Evolutionary conservation across 2,797 vertebrate species (phyloP).

Genomic region (Bovichtus variegatus): DNA sequence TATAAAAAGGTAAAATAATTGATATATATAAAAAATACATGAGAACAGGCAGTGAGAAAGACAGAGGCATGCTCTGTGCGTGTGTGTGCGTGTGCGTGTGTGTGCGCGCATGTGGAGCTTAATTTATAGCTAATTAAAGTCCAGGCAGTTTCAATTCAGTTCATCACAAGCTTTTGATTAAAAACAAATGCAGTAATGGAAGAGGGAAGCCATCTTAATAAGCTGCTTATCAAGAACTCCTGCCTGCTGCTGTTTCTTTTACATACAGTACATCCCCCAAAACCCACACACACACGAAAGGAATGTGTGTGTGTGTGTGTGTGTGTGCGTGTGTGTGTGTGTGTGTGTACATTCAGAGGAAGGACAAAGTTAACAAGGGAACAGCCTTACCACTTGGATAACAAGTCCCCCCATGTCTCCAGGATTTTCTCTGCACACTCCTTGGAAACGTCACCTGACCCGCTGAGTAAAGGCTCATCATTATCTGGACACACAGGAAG

Average conservation of each 20-base stretch:
- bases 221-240: conserved; percentile 66
- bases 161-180: conserved; percentile 79
- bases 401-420: conserved; percentile 98
- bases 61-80: neutral
- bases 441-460: conserved; percentile 98
- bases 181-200: conserved; percentile 73
- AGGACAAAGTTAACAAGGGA: conserved; percentile 11
- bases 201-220: conserved; percentile 73
- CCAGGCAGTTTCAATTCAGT: conserved; percentile 66
- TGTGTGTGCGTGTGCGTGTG: neutral
- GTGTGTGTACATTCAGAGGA: neutral
- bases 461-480: conserved; percentile 96
- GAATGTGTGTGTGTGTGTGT: neutral
- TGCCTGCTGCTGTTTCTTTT: conserved; percentile 34
- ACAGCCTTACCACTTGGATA: conserved; percentile 94
- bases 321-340: neutral
- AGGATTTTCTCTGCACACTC: conserved; percentile 99
- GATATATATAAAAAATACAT: neutral
- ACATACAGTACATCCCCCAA: neutral
- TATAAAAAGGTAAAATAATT: neutral
- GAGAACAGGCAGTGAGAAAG: conserved; percentile 5
- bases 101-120: neutral
- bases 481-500: conserved; percentile 88
- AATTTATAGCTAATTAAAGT: conserved; percentile 65
- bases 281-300: neutral